Percentiles rank a stretch among this genome's conserved stretches.
phyloP scores from a whole-genome alignment of 2,888 invertebrate genomes.

The Meghimatium bilineatum region DNA sequence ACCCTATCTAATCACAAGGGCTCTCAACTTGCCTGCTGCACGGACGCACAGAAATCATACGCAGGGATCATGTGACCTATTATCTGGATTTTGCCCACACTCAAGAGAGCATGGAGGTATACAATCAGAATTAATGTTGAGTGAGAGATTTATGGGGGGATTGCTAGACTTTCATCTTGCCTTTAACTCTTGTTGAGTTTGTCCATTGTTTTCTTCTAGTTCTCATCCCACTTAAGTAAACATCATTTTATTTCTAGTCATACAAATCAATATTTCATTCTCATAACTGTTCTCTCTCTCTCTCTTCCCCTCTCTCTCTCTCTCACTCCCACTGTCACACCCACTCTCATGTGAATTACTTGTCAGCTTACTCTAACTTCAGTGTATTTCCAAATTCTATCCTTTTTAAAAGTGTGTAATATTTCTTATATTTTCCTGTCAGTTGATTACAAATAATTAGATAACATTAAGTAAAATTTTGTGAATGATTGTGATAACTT shows the following conservation, averaged over 20 bases:
- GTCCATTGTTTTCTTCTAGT: not conserved
- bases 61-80: constrained; percentile 74
- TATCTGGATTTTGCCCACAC: constrained; percentile 97
- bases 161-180: not conserved
- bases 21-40: constrained; percentile 81
- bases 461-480: not conserved
- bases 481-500: no score
- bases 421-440: no score
- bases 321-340: no score
- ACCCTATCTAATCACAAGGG: constrained; percentile 77
- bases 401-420: no score
- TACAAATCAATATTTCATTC: not conserved
- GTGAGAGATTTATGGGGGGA: constrained; percentile 10
- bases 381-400: no score
- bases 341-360: not conserved
- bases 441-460: no score
- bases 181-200: not conserved
- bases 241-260: not conserved
- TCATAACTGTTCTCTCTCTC: not conserved
- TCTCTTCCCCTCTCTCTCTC: not conserved
- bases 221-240: not conserved
- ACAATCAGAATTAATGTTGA: constrained; percentile 26
- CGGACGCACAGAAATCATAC: constrained; percentile 73
- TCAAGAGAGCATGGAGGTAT: constrained; percentile 87
- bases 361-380: no score